Percentiles rank a stretch among this genome's conserved stretches.
Evolutionary conservation across 1,140 invertebrate genomes (phyloP).

Genomic region (Heliconius himera): DNA sequence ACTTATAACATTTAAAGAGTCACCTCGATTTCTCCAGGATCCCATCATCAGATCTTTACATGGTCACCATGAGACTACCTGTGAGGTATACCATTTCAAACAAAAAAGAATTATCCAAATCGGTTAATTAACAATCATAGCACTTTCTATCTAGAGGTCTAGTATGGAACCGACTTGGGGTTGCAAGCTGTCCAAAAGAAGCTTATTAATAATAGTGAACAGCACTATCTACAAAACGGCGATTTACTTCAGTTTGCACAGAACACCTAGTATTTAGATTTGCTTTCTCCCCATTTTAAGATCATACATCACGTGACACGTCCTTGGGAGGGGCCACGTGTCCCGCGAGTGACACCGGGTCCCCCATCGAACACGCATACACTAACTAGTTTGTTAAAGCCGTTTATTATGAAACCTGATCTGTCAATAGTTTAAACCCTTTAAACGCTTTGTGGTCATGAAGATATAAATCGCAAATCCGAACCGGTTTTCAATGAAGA

Average conservation of each 20-base stretch:
- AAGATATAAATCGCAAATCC: constrained; percentile 45
- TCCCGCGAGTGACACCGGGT: constrained; percentile 26
- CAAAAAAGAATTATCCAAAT: no score
- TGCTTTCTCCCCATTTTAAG: constrained; percentile 8
- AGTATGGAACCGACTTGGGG: neutral
- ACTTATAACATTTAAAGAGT: no score
- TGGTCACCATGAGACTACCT: no score
- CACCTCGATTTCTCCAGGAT: no score
- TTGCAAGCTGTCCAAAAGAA: neutral
- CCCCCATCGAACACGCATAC: constrained; percentile 19
- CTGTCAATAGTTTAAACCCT: constrained; percentile 35
- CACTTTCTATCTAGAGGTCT: no score
- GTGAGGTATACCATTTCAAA: no score
- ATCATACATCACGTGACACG: constrained; percentile 20
- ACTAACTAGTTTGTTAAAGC: constrained; percentile 28
- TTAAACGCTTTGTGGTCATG: constrained; percentile 44
- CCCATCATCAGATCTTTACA: no score
- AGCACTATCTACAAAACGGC: constrained; percentile 1
- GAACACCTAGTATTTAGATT: constrained; percentile 7
- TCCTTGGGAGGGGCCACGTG: constrained; percentile 39
- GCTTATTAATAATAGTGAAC: neutral
- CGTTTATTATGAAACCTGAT: constrained; percentile 37
- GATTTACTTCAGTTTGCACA: constrained; percentile 3
- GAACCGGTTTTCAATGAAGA: constrained; percentile 32
- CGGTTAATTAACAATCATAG: no score